These are phyloP conservation scores for Ctenomys sociabilis DNA, from an alignment of 2,113 vertebrate genomes.

Conservation along the genomic window DNA sequence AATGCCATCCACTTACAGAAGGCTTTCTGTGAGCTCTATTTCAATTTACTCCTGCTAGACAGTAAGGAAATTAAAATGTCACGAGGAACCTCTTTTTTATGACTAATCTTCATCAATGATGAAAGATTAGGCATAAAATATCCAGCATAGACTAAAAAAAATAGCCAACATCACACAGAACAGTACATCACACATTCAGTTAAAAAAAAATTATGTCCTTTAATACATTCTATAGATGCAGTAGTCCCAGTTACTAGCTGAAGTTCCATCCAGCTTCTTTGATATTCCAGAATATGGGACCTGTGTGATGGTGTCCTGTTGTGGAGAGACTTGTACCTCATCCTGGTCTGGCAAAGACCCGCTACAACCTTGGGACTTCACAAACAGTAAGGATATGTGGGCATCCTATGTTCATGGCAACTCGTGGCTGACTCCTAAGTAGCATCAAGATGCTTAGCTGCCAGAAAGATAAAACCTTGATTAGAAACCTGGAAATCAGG, in stretches of 20 bases:
- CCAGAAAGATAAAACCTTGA: background rate
- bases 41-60: background rate
- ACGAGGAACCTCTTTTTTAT: conserved; percentile 33
- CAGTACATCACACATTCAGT: background rate
- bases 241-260: background rate
- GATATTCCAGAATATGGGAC: background rate
- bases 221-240: background rate
- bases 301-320: background rate
- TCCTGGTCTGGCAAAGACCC: background rate
- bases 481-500: background rate
- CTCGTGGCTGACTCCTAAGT: background rate
- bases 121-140: background rate
- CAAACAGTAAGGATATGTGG: too few relatives aligned
- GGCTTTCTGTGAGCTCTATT: background rate
- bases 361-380: background rate
- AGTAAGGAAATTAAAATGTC: conserved; percentile 20
- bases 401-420: background rate
- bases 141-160: background rate
- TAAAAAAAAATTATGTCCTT: background rate
- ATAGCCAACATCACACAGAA: background rate
- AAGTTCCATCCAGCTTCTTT: background rate
- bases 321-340: background rate
- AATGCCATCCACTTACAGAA: background rate
- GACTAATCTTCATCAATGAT: conserved; percentile 13
- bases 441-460: background rate